Evolutionary conservation across 2,888 invertebrate species (phyloP).

Genomic region (Phlogophora meticulosa): DNA sequence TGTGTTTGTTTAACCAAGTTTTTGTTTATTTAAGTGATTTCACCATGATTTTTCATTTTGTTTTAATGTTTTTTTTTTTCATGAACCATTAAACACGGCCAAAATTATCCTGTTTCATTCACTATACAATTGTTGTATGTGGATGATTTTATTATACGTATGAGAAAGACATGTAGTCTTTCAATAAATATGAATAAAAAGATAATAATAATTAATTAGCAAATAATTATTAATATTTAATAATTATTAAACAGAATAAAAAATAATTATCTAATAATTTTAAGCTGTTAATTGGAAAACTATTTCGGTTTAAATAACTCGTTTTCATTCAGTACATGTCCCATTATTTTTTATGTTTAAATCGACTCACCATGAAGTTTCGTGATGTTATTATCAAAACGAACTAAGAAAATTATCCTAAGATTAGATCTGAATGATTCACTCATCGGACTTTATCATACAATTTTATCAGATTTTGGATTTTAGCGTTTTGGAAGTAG

Average conservation of each 20-base stretch:
- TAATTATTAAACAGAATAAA: no score
- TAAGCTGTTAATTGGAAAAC: background rate
- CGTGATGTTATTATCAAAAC: constrained; percentile 34
- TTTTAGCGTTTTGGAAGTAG: constrained; percentile 33
- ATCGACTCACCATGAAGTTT: constrained; percentile 1
- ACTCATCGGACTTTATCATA: background rate
- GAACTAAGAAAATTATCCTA: background rate
- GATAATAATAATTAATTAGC: no score
- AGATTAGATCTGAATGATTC: background rate
- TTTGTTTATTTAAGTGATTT: background rate
- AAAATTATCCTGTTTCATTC: background rate
- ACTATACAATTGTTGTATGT: background rate
- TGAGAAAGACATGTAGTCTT: background rate
- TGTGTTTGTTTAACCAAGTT: background rate
- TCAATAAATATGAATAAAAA: background rate
- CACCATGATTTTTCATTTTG: background rate
- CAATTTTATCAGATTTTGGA: background rate
- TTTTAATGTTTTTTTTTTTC: background rate
- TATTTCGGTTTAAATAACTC: background rate
- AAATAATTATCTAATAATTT: background rate
- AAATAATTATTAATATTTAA: no score
- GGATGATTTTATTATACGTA: constrained; percentile 9
- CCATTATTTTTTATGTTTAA: constrained; percentile 6
- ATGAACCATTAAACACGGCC: background rate
- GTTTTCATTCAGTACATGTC: constrained; percentile 7